Evolutionary conservation across 2,888 invertebrate genomes (phyloP).

Genomic region (Drosophila austrosaltans): DNA sequence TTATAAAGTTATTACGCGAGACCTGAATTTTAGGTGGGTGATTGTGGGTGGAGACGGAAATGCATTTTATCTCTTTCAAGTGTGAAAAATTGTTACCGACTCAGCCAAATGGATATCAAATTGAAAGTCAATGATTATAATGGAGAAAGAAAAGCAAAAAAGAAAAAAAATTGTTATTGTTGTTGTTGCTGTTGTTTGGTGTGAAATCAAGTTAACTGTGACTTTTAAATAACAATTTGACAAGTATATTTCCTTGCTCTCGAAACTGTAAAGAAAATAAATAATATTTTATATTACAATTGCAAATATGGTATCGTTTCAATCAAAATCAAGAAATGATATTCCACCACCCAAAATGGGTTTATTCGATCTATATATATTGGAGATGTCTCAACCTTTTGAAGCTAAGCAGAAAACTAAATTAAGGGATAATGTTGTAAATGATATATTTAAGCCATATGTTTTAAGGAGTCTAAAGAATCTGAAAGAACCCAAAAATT

Average conservation of each 20-base stretch:
- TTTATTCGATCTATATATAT: neutral
- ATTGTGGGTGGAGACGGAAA: conserved; percentile 70
- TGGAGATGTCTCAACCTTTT: neutral
- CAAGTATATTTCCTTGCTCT: neutral
- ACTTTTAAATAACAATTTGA: neutral
- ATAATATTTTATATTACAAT: too few species aligned
- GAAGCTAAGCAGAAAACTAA: too few species aligned
- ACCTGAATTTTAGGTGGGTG: conserved; percentile 8
- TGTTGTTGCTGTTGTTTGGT: too few species aligned
- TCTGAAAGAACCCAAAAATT: neutral
- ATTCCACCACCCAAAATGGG: neutral
- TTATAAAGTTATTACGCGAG: conserved; percentile 69
- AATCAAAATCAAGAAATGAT: too few species aligned
- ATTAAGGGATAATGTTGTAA: too few species aligned
- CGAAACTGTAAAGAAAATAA: too few species aligned
- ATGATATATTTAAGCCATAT: too few species aligned
- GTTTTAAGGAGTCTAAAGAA: too few species aligned
- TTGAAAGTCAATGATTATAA: conserved; percentile 11
- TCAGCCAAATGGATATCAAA: conserved; percentile 18
- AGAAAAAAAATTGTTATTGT: neutral
- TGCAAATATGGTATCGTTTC: too few species aligned
- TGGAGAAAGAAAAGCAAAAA: neutral
- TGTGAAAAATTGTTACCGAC: conserved; percentile 68
- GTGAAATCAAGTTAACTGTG: neutral
- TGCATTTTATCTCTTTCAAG: conserved; percentile 44